Evolutionary conservation across 2,797 vertebrate genomes (phyloP).

Genomic region (Aythya fuligula): DNA sequence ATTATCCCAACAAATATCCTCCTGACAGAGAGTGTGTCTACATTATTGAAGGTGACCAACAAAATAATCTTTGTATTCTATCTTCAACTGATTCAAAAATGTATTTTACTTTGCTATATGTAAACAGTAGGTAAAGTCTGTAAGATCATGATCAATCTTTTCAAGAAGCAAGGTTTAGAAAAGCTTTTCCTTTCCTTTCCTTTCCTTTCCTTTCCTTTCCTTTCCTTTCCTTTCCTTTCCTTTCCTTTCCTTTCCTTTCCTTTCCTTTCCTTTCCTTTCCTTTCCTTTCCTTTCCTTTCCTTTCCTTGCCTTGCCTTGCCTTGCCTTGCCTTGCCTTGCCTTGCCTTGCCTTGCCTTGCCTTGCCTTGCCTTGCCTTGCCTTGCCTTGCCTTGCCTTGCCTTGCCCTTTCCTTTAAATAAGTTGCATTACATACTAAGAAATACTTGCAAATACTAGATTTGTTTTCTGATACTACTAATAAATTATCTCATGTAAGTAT

Average conservation of each 20-base stretch:
- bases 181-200: neutral
- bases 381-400: too few relatives aligned
- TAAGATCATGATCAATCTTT: neutral
- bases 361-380: too few relatives aligned
- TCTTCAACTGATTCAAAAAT: neutral
- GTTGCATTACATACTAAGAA: neutral
- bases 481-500: neutral
- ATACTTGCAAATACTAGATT: neutral
- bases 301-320: too few relatives aligned
- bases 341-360: too few relatives aligned
- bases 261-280: too few relatives aligned
- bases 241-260: too few relatives aligned
- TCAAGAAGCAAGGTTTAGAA: neutral
- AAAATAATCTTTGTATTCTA: neutral
- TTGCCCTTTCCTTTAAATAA: neutral
- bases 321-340: too few relatives aligned
- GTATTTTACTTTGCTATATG: neutral
- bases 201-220: too few relatives aligned
- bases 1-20: slow-evolving; percentile 98
- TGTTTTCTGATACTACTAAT: neutral
- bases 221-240: too few relatives aligned
- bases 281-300: too few relatives aligned
- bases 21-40: slow-evolving; percentile 97
- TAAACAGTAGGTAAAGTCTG: neutral
- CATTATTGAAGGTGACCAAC: slow-evolving; percentile 95